Conservation (phyloP, 2,797 vertebrate species). For the Knipowitschia caucasica region DNA sequence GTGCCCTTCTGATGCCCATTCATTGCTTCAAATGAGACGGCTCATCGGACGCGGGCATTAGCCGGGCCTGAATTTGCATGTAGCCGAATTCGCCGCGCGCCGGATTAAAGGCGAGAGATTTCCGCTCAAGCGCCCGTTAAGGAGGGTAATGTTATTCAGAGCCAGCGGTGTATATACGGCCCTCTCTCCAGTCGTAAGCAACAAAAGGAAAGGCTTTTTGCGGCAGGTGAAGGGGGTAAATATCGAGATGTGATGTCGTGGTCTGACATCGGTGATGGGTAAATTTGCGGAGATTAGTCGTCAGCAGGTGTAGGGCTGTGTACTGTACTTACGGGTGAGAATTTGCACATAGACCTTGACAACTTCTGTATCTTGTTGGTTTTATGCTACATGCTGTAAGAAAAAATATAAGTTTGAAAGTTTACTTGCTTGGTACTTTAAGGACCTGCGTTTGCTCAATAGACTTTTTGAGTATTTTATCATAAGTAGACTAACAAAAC, state of each 20-base stretch:
- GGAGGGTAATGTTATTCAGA: conserved; percentile 61
- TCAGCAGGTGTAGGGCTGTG: too few species aligned
- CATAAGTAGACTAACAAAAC: too few species aligned
- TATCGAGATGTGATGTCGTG: conserved; percentile 45
- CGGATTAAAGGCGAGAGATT: conserved; percentile 67
- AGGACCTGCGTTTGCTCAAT: too few species aligned
- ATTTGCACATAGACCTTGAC: too few species aligned
- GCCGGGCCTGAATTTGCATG: conserved; percentile 66
- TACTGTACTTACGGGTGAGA: too few species aligned
- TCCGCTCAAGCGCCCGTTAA: conserved; percentile 47
- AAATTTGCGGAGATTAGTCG: too few species aligned
- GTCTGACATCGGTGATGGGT: too few species aligned
- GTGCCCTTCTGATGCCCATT: conserved; percentile 59
- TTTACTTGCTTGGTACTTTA: too few species aligned
- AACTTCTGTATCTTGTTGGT: too few species aligned
- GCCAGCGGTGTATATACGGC: conserved; percentile 1
- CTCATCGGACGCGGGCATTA: conserved; percentile 65
- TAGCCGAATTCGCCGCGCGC: conserved; percentile 66
- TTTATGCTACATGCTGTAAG: too few species aligned
- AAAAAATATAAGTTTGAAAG: too few species aligned
- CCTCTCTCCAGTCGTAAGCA: conserved; percentile 27
- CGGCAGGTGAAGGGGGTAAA: conserved; percentile 45
- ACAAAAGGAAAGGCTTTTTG: conserved; percentile 42
- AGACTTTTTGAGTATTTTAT: too few species aligned
- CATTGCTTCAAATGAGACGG: conserved; percentile 63